Percentiles rank a stretch among this genome's conserved stretches.
Conservation (phyloP, 1,140 invertebrate species). For the Acromyrmex charruanus region DNA sequence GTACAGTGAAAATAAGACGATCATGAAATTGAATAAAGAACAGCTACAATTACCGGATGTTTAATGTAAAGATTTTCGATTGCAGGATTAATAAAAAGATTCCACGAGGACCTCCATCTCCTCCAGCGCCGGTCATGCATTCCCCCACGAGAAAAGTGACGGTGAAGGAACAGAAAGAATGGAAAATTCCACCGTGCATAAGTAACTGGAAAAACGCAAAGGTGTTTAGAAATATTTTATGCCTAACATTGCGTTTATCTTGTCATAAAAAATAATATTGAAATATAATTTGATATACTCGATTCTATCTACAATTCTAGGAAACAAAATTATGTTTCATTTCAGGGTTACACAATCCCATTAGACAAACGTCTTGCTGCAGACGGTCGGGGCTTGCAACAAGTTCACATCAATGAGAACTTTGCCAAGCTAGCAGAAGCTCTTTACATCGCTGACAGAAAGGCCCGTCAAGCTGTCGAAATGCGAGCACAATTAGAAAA, state of each 20-base stretch:
- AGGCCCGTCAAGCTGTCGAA: conserved; percentile 98
- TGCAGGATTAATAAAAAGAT: conserved; percentile 97
- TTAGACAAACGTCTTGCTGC: conserved; percentile 99
- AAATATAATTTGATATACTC: not conserved
- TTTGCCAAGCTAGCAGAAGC: conserved; percentile 99
- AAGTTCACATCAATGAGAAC: conserved; percentile 99
- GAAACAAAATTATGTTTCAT: conserved; percentile 36
- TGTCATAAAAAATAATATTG: not conserved
- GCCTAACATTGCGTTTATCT: not conserved
- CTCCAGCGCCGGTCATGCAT: conserved; percentile 98
- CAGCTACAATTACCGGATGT: not conserved
- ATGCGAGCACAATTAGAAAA: conserved; percentile 98
- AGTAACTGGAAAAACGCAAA: conserved; percentile 99
- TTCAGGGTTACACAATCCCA: conserved; percentile 97
- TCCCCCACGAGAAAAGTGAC: conserved; percentile 99
- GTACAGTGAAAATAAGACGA: conserved; percentile 28
- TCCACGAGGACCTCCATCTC: conserved; percentile 98
- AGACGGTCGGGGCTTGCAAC: conserved; percentile 98
- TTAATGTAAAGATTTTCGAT: conserved; percentile 68
- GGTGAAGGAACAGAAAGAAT: conserved; percentile 99
- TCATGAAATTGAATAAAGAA: not conserved
- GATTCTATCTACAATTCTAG: not conserved
- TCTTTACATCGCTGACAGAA: conserved; percentile 98
- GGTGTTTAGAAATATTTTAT: conserved; percentile 84
- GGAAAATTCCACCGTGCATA: conserved; percentile 99